Evolutionary conservation across 2,797 vertebrate species (phyloP), one percentile per base, ranked within the genome.

Genomic region (Spheniscus humboldti): DNA sequence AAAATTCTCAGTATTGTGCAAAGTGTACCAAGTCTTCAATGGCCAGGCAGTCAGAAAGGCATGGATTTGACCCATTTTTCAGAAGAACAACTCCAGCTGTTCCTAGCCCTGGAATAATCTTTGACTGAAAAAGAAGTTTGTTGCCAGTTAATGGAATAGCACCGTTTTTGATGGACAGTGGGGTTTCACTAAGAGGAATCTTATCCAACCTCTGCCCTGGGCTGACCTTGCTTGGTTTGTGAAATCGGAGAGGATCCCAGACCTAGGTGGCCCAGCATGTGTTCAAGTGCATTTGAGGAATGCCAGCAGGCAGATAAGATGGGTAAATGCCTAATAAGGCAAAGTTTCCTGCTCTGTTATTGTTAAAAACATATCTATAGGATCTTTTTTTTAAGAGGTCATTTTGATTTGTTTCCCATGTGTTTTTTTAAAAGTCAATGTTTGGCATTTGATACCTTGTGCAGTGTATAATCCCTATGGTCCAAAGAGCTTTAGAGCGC

Each of bases 171-270:
- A 84, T 18, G 33, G 89, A 10, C 60, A 63, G 66, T 9, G 33
- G 56, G 76, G 30, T 82, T 95, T 94, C 23, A 10, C 57, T 24
- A n/a, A 0, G 6, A 82, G 90, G 86, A 91, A 84, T 96, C 84
- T 72, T 88, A 39, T 24, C 89, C 93, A 77, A 86, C 77, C 71
- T 52, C 88, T 96, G 88, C 86, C 95, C 94, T 68, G 33, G 67
- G 37, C 69, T 92, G 96, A 94, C 96, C 94, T 88, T 68, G 75
- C 94, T 96, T 19, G 4, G 68, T 90, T 47, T 75, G 90, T 95
- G 96, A 96, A 97, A 96, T 47, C 6, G 1, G 93, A 97, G 94
- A 95, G 87, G 85, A 74, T 89, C 52, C 50, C 59, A 33, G 76
- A 82, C 81, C 37, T 68, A 64, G 35, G 88, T 87, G 86, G 92